phyloP scores from a whole-genome alignment of 2,113 vertebrate species.

The Hippocampus comes region DNA sequence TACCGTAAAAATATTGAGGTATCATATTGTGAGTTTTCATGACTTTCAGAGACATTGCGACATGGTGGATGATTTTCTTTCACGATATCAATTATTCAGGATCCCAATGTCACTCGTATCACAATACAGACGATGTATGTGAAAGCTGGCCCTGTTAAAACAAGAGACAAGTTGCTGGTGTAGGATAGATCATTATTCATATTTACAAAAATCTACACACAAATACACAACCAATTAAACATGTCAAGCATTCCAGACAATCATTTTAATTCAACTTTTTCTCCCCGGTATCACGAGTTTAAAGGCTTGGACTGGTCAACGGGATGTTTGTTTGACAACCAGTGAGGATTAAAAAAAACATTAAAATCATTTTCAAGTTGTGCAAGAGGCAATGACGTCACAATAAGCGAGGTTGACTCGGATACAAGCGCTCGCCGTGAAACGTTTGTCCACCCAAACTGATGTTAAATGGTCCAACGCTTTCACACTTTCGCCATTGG shows the following conservation, averaged over 20 bases:
- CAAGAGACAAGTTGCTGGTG: constrained; percentile 64
- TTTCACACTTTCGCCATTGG: neutral
- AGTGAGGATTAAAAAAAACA: neutral
- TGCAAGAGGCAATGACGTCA: neutral
- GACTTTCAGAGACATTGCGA: neutral
- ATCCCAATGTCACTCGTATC: neutral
- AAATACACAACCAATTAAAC: constrained; percentile 44
- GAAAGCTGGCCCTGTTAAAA: constrained; percentile 43
- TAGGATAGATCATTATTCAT: constrained; percentile 59
- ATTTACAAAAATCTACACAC: constrained; percentile 68
- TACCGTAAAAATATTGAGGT: neutral
- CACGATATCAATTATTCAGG: neutral
- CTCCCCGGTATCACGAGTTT: constrained; percentile 5
- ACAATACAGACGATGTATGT: constrained; percentile 13
- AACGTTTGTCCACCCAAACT: neutral
- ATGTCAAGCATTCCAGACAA: constrained; percentile 44
- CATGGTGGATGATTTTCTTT: neutral
- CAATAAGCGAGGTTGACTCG: neutral
- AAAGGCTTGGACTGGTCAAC: constrained; percentile 34
- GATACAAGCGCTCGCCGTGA: neutral
- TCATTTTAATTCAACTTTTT: neutral
- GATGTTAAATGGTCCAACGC: neutral
- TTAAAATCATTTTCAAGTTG: constrained; percentile 7
- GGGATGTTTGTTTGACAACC: constrained; percentile 23
- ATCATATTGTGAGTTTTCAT: neutral